Base-by-base conservation (phyloP, 1,140 invertebrate species). In the Drosophila nigrodunni region DNA sequence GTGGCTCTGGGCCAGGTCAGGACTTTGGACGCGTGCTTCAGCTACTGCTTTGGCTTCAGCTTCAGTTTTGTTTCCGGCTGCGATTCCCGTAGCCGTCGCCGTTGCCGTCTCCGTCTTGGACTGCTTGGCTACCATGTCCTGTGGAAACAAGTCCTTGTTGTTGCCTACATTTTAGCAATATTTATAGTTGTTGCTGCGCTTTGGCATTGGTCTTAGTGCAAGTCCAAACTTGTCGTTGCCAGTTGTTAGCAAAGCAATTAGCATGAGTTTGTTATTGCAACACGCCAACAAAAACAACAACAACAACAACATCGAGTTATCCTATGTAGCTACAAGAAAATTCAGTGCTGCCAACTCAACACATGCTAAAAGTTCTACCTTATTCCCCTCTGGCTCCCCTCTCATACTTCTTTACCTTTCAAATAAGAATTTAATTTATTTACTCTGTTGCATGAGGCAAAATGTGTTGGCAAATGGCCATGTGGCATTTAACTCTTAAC, bases 181-280 rank as follows among this genome's bases (percentile, higher is more conserved):
- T 88, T 89, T 88, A 88, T 88, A 75, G 83, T 89, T 79, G 65
- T 77, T 80, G 60, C 57, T 59, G 50, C 57, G 70, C 58, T 71
- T 61, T 73, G 71, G 55, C 64, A 46, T 77, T 71, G 78, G 66
- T 71, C 70, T 74, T 73, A 54, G 82, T 67, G 64, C 67, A 75
- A 80, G 52, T 76, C 64, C 72, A 72, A 78, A 30, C 72, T 62
- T 83, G 82, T 80, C 76, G 58, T 74, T 89, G 83, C 74, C 70
- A 78, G 80, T 88, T 88, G 83, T 88, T 88, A 89, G 83, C 85
- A 89, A 81, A 88, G 83, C 83, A 88, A 88, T 88, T 88, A 88
- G 85, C 83, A 88, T 88, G 83, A 88, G 80, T 88, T 88, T 88
- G 83, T 89, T 89, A 80, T 87, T 88, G 80, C 82, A 88, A 82